Base-by-base conservation (phyloP, 1,140 invertebrate species). In the Hyphantria cunea region DNA sequence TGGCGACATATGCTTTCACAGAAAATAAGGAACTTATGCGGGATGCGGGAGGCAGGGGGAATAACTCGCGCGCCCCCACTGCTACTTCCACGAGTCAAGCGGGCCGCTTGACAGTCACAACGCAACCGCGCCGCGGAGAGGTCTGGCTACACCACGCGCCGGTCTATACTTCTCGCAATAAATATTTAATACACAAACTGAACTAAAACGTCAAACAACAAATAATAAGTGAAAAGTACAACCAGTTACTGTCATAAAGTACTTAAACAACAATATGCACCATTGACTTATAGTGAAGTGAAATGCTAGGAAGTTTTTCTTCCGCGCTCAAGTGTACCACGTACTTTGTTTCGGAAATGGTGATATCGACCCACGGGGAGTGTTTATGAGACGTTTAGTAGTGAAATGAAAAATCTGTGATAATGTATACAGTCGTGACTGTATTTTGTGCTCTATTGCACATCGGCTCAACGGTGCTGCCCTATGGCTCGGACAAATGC, bases 321-420 rank as follows among this genome's bases (percentile, higher is more conserved):
- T 82, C 76, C 74, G 59, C 68, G 65, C 66, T 79, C 66, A 69
- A 86, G 77, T 83, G 82, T 85, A 76, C 60, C 75, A 78, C 74
- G 81, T 78, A 88, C 84, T 88, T 89, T 88, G 86, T 90, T 90
- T 90, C 85, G 88, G 86, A 89, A 90, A 89, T 90, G 88, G 83
- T 89, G 84, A 86, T 90, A 89, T 89, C 88, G 84, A 90, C 88
- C 87, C 86, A 89, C 80, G 74, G 82, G 80, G 85, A 83, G 86
- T 90, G 84, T 87, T 90, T 90, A 90, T 90, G 84, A 90, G 84
- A 87, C 78, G 75, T 89, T 90, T 67, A 74, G 74, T 82, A 82
- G 80, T 87, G 86, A 85, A 89, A 86, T 87, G 84, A 87, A 84
- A 85, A 82, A 76, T 87, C 83, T 87, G 86, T 90, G 87, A 90